phyloP scores from a whole-genome alignment of 2,888 invertebrate genomes.

The Sinohyriopsis cumingii region DNA sequence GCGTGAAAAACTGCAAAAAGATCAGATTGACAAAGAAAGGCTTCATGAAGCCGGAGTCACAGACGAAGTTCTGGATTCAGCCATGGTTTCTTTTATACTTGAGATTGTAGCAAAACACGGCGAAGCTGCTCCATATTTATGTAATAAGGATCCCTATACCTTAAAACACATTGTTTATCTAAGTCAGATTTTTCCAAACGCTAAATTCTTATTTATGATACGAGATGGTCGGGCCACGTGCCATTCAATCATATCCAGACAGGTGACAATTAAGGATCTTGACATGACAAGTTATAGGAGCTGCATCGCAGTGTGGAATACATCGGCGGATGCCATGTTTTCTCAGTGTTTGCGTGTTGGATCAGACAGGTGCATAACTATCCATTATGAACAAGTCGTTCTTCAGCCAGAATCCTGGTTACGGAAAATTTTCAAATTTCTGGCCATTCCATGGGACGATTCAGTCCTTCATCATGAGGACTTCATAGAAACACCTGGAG shows the following conservation, averaged over 20 bases:
- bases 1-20: constrained; percentile 94
- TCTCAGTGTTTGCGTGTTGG: constrained; percentile 61
- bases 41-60: constrained; percentile 77
- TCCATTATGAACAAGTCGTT: constrained; percentile 97
- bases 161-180: constrained; percentile 96
- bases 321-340: constrained; percentile 92
- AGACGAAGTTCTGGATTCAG: constrained; percentile 92
- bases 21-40: constrained; percentile 73
- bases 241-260: constrained; percentile 96
- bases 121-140: constrained; percentile 92
- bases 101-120: constrained; percentile 85
- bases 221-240: constrained; percentile 98
- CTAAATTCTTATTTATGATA: constrained; percentile 98
- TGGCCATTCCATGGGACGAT: constrained; percentile 94
- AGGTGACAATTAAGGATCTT: constrained; percentile 92
- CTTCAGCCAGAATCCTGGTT: constrained; percentile 92
- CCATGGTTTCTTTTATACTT: constrained; percentile 95
- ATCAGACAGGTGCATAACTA: constrained; percentile 82
- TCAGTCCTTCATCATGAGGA: constrained; percentile 97
- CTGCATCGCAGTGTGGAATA: constrained; percentile 97
- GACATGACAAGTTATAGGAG: constrained; percentile 92
- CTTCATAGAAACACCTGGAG: constrained; percentile 94
- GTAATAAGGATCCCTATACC: constrained; percentile 99
- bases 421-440: constrained; percentile 88
- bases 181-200: constrained; percentile 94